phyloP scores from a whole-genome alignment of 2,888 invertebrate genomes.

The Plagiodera versicolora region DNA sequence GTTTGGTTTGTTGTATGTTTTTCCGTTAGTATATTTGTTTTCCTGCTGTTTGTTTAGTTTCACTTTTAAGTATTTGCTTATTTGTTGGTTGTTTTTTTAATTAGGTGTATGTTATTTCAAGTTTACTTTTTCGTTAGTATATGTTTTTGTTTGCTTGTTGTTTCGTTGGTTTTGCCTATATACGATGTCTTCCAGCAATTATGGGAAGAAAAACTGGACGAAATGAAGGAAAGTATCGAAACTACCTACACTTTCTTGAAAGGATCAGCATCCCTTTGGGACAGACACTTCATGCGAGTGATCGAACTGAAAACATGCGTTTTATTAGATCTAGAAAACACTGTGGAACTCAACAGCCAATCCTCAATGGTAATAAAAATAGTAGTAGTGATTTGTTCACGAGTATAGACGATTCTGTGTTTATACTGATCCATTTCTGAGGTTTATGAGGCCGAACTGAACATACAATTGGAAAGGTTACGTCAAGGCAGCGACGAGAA shows the following conservation, averaged over 20 bases:
- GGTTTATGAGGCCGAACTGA: slow-evolving; percentile 37
- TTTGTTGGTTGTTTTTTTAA: neutral
- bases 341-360: slow-evolving; percentile 32
- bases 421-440: too few relatives aligned
- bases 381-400: too few relatives aligned
- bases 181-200: slow-evolving; percentile 24
- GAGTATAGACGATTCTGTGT: slow-evolving; percentile 5
- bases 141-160: too few relatives aligned
- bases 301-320: slow-evolving; percentile 36
- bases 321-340: slow-evolving; percentile 38
- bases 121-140: too few relatives aligned
- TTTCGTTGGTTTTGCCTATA: too few relatives aligned
- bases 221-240: slow-evolving; percentile 34
- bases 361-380: slow-evolving; percentile 23
- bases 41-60: too few relatives aligned
- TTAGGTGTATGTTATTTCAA: too few relatives aligned
- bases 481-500: slow-evolving; percentile 38
- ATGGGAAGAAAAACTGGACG: slow-evolving; percentile 36
- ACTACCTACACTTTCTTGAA: slow-evolving; percentile 37
- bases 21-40: too few relatives aligned
- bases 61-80: too few relatives aligned
- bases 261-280: slow-evolving; percentile 39
- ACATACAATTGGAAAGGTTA: slow-evolving; percentile 40
- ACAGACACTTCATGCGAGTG: slow-evolving; percentile 41
- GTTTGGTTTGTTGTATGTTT: too few relatives aligned